Evolutionary conservation across 92 coral and sea anemone species (phyloP), one percentile per base, ranked within the genome.

Genomic region (Porites lobata): DNA sequence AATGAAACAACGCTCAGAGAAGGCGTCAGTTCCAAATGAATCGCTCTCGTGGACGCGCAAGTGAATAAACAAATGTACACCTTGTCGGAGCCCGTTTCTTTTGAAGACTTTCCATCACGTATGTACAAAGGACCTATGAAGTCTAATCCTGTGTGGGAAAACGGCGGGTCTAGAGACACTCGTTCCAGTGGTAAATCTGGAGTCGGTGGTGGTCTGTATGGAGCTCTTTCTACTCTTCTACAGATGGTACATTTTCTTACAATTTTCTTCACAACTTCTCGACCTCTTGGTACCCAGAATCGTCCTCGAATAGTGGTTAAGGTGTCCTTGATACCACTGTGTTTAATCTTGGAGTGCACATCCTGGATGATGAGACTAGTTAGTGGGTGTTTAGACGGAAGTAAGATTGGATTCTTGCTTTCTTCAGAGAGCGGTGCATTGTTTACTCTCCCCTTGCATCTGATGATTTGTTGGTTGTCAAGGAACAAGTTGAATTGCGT

Each of bases 261-360:
- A 75, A 89, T 89, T 71, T n/a, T 92, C 62, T 76, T 79, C 51
- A 89, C n/a, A 56, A 92, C 29, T 77, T 72, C 80, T 58, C 90
- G 65, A 57, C 95, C 93, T 72, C 95, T 63, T 86, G 90, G 72
- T 51, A 92, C 75, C 88, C 95, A 92, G 77, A 85, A 92, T 32
- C 78, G 43, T 43, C 90, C 93, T 7, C 93, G 89, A 61, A 90
- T 32, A 12, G 95, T 81, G 47, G 91, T 92, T 58, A 92, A 77
- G 22, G 95, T 92, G 90, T 86, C 93, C 65, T 87, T 79, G 76
- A 92, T 81, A 9, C 91, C 91, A 77, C 86, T 79, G 85, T 89
- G 89, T 64, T 92, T 89, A 6, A 90, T 83, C 77, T 81, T 81
- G 22, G 76, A 61, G 78, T 92, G 91, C 51, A 75, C 88, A 69